Percentiles rank a stretch among this genome's conserved stretches.
Conservation (phyloP, 2,797 vertebrate species). For the Nannoperca australis region DNA sequence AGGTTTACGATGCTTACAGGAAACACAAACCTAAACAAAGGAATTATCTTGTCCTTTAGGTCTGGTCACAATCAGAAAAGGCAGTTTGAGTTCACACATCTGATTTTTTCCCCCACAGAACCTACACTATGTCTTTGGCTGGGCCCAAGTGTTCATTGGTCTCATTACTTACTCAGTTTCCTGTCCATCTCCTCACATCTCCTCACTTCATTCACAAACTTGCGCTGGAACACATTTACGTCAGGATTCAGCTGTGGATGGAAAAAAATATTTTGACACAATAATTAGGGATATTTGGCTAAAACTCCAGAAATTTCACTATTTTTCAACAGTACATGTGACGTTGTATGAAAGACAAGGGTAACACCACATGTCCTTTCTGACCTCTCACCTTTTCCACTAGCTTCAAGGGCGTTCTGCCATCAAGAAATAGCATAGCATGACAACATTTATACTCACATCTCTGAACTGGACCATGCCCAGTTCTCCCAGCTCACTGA, state of each 20-base stretch:
- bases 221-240: conserved; percentile 97
- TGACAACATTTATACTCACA: conserved; percentile 83
- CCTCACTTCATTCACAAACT: conserved; percentile 98
- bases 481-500: conserved; percentile 97
- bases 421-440: neutral
- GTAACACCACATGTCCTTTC: neutral
- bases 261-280: neutral
- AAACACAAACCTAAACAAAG: too few relatives aligned
- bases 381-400: neutral
- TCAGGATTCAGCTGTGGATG: conserved; percentile 93
- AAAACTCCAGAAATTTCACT: neutral
- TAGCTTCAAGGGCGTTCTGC: neutral
- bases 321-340: neutral
- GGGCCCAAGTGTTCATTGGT: neutral
- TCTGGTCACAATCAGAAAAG: too few relatives aligned
- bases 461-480: conserved; percentile 99
- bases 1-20: too few relatives aligned
- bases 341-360: neutral
- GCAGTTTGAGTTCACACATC: too few relatives aligned
- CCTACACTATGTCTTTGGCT: too few relatives aligned
- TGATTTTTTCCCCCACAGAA: too few relatives aligned
- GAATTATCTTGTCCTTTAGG: too few relatives aligned
- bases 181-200: conserved; percentile 99
- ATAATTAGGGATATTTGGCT: neutral
- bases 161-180: conserved; percentile 90